phyloP scores from a whole-genome alignment of 2,113 vertebrate genomes.

The Struthidea cinerea region DNA sequence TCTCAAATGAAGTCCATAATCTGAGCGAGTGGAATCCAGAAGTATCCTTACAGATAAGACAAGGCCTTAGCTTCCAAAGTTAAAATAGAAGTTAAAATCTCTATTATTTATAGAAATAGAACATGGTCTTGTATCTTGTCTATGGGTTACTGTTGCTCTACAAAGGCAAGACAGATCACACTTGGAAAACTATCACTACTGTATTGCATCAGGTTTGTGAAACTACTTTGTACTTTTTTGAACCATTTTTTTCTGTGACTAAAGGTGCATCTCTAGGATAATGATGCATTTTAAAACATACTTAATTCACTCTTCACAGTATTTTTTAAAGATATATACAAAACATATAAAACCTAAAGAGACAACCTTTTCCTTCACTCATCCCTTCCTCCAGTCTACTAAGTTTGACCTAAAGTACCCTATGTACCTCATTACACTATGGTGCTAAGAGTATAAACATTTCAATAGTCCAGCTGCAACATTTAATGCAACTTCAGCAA shows the following conservation, averaged over 20 bases:
- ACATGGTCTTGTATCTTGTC: not conserved
- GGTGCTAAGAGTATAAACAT: not conserved
- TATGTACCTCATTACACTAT: not conserved
- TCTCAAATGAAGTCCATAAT: not conserved
- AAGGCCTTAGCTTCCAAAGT: not conserved
- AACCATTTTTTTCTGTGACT: not conserved
- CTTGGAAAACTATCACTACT: not conserved
- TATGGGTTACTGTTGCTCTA: not conserved
- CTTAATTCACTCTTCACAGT: not conserved
- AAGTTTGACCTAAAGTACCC: not conserved
- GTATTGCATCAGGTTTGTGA: not conserved
- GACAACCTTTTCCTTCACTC: not conserved
- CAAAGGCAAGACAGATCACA: not conserved
- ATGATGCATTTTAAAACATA: not conserved
- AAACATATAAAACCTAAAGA: not conserved
- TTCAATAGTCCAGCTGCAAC: not conserved
- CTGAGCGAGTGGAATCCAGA: not conserved
- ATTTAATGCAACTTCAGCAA: not conserved
- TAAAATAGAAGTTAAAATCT: not conserved
- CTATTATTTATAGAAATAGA: not conserved
- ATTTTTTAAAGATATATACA: not conserved
- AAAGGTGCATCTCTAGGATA: not conserved
- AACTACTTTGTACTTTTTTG: not conserved
- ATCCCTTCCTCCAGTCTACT: not conserved
- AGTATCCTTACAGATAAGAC: not conserved